phyloP scores from a whole-genome alignment of 1,140 invertebrate genomes.

The Portunus trituberculatus region DNA sequence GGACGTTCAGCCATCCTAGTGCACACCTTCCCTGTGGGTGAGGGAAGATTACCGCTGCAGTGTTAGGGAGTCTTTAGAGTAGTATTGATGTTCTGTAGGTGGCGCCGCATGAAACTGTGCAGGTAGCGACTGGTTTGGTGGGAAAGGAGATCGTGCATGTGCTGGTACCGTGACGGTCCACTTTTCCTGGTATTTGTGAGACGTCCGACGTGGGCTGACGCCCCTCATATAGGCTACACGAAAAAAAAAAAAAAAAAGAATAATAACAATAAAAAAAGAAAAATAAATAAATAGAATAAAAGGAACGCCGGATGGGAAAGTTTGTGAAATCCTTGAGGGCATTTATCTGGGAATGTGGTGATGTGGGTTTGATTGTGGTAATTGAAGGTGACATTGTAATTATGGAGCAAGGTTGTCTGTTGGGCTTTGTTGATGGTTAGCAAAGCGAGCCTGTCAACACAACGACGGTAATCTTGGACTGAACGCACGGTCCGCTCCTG shows the following conservation, averaged over 20 bases:
- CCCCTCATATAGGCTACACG: no score
- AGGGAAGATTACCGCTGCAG: background rate
- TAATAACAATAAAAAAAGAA: no score
- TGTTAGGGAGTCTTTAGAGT: background rate
- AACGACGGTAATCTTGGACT: background rate
- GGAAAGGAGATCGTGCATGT: background rate
- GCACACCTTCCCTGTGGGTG: background rate
- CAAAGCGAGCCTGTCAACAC: background rate
- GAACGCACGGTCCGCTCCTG: background rate
- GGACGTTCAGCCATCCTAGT: background rate
- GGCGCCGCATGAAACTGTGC: background rate
- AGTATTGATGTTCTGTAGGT: background rate
- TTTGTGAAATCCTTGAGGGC: slow-evolving; percentile 8
- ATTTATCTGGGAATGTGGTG: background rate
- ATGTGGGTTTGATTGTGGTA: background rate
- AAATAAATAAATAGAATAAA: background rate
- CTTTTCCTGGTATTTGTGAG: background rate
- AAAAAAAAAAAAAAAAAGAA: background rate
- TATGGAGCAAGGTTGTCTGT: background rate
- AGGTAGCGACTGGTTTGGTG: background rate
- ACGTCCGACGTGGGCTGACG: background rate
- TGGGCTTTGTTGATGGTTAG: background rate
- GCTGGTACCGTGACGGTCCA: background rate
- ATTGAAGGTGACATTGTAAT: background rate
- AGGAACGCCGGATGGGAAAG: background rate